These are phyloP conservation scores for Grammomys dolichurus DNA, from an alignment of 2,113 vertebrate genomes.

Conservation along the genomic window DNA sequence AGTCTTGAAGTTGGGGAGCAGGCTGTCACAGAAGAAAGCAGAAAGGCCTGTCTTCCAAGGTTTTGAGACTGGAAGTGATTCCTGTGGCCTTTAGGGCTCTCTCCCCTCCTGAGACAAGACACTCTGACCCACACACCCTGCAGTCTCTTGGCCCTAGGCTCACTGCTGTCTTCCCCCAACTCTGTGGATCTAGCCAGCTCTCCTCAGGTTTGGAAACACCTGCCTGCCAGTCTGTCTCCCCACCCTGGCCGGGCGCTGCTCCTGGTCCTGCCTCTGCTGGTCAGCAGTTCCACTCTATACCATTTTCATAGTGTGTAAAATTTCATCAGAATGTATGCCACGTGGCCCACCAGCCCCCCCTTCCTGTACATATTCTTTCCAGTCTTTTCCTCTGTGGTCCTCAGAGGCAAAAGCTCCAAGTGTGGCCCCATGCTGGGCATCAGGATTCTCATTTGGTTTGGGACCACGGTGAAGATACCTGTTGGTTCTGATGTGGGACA, in stretches of 20 bases:
- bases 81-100: slow-evolving; percentile 44
- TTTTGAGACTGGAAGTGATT: slow-evolving; percentile 16
- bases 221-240: background rate
- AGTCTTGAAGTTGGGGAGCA: slow-evolving; percentile 73
- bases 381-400: background rate
- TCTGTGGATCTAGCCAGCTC: background rate
- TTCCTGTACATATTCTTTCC: background rate
- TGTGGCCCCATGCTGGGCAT: background rate
- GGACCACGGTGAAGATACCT: background rate
- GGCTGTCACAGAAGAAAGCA: slow-evolving; percentile 62
- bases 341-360: too few relatives aligned
- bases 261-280: background rate
- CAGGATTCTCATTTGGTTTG: background rate
- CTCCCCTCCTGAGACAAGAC: background rate
- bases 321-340: background rate
- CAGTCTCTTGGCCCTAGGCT: background rate
- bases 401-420: background rate
- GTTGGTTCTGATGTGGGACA: background rate
- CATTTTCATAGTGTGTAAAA: background rate
- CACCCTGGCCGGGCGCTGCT: accelerated
- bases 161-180: background rate
- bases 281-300: background rate
- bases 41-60: slow-evolving; percentile 68
- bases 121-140: slow-evolving; percentile 66
- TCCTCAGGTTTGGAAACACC: background rate